phyloP scores from a whole-genome alignment of 1,140 invertebrate genomes.

The Campoletis sonorensis region DNA sequence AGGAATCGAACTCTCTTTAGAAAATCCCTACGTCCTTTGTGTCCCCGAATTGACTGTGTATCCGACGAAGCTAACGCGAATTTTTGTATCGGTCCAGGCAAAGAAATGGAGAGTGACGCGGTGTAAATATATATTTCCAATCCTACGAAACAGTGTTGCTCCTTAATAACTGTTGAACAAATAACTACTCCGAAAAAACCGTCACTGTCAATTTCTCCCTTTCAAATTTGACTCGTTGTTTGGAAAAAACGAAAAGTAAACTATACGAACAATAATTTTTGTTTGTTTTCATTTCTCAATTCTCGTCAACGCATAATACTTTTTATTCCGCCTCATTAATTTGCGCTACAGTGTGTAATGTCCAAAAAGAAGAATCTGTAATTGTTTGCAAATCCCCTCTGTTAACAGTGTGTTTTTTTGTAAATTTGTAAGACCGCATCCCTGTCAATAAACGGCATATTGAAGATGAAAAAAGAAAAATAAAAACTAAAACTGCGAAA shows the following conservation, averaged over 20 bases:
- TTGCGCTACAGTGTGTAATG: conserved; percentile 41
- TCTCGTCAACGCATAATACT: background rate
- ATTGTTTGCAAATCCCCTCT: conserved; percentile 55
- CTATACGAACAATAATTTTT: too few species aligned
- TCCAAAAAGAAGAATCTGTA: conserved; percentile 52
- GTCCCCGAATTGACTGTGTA: background rate
- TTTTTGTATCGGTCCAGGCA: background rate
- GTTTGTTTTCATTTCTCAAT: background rate
- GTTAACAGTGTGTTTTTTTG: conserved; percentile 53
- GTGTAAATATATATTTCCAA: background rate
- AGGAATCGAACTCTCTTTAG: too few species aligned
- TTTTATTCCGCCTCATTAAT: background rate
- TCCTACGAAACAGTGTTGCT: too few species aligned
- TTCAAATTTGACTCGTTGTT: background rate
- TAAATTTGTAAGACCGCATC: conserved; percentile 60
- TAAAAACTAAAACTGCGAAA: conserved; percentile 16
- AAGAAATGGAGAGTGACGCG: conserved; percentile 7
- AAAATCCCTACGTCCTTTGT: too few species aligned
- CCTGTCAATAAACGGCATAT: conserved; percentile 59
- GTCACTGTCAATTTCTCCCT: background rate
- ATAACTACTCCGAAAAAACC: too few species aligned
- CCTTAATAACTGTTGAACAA: too few species aligned
- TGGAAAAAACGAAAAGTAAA: too few species aligned
- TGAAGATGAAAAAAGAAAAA: conserved; percentile 20
- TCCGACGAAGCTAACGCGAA: background rate